Evolutionary conservation across 1,140 invertebrate species (phyloP).

Genomic region (Oreohelix idahoensis): DNA sequence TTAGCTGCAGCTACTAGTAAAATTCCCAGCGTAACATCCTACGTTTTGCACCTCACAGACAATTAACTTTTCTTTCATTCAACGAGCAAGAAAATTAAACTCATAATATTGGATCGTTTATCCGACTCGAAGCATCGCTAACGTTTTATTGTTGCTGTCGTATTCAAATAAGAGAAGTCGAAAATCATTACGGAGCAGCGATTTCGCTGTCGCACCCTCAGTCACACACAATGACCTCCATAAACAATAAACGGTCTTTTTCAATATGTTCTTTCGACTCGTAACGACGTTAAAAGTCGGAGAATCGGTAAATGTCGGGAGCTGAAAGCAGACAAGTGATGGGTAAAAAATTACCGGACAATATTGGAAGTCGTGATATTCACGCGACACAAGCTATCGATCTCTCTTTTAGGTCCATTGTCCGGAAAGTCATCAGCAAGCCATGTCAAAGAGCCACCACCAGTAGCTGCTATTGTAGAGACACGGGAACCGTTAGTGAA

Average conservation of each 20-base stretch:
- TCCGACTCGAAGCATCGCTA: not conserved
- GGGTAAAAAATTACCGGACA: constrained; percentile 22
- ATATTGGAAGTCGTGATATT: constrained; percentile 13
- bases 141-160: not conserved
- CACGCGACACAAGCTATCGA: constrained; percentile 6
- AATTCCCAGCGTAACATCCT: not conserved
- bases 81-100: not conserved
- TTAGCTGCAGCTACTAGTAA: not conserved
- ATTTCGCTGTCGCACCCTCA: not conserved
- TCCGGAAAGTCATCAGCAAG: not conserved
- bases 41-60: not conserved
- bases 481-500: not conserved
- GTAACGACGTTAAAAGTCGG: not conserved
- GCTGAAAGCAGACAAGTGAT: constrained; percentile 6
- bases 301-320: not conserved
- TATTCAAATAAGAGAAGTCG: not conserved
- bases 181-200: not conserved
- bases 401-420: not conserved
- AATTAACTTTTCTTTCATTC: not conserved
- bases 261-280: not conserved
- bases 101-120: not conserved
- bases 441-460: not conserved
- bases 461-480: not conserved
- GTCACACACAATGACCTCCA: not conserved
- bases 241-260: not conserved